phyloP scores from a whole-genome alignment of 1,140 invertebrate species.

The Hypothenemus hampei region DNA sequence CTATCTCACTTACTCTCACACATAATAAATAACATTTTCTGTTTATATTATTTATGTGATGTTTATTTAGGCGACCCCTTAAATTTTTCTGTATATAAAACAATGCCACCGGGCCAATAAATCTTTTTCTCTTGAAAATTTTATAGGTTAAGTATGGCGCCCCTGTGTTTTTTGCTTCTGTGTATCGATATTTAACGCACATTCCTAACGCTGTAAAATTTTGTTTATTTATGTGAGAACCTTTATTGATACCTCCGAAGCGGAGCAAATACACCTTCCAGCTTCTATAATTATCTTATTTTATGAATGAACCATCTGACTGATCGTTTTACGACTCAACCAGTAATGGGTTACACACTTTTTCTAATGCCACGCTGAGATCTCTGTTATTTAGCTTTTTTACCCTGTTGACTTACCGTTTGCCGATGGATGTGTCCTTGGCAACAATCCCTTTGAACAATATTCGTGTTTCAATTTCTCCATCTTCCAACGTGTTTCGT shows the following conservation, averaged over 20 bases:
- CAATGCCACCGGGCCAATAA: conserved; percentile 4
- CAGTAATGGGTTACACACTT: conserved; percentile 14
- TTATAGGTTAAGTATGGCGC: conserved; percentile 14
- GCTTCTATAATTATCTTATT: background rate
- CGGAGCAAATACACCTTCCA: background rate
- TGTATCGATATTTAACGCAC: background rate
- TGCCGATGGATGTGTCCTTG: conserved; percentile 57
- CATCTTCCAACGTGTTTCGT: conserved; percentile 55
- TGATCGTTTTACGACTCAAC: conserved; percentile 15
- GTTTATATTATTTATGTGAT: too few species aligned
- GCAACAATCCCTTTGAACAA: conserved; percentile 56
- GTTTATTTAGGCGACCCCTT: too few species aligned
- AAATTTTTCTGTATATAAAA: conserved; percentile 3
- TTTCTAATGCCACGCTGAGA: background rate
- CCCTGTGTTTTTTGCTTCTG: background rate
- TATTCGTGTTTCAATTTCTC: conserved; percentile 58
- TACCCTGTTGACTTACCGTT: conserved; percentile 45
- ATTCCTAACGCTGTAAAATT: conserved; percentile 2
- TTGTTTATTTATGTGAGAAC: conserved; percentile 11
- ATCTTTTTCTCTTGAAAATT: conserved; percentile 8
- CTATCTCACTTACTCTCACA: too few species aligned
- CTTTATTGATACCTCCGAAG: conserved; percentile 17
- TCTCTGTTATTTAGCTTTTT: background rate
- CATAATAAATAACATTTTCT: too few species aligned
- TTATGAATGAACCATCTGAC: conserved; percentile 14